Conservation (phyloP, 1,140 invertebrate species). For the Camponotus vicinus region DNA sequence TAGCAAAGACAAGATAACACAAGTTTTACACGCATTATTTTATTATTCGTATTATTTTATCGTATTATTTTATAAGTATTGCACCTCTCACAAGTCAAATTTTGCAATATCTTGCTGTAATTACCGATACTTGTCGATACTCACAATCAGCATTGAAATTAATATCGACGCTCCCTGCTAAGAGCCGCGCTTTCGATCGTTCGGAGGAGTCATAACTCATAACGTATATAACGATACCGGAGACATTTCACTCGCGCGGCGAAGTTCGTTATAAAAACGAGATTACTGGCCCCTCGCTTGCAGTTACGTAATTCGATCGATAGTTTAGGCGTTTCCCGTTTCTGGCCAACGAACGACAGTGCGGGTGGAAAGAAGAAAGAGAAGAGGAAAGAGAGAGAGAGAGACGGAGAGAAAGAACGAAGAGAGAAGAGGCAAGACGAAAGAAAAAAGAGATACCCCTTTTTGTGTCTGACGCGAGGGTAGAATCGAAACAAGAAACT, state of each 20-base stretch:
- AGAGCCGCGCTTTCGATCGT: slow-evolving; percentile 41
- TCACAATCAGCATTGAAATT: background rate
- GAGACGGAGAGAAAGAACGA: background rate
- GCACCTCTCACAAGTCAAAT: background rate
- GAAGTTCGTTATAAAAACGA: slow-evolving; percentile 76
- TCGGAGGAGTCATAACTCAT: slow-evolving; percentile 31
- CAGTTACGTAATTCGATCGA: slow-evolving; percentile 77
- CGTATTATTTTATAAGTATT: background rate
- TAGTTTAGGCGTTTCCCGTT: slow-evolving; percentile 75
- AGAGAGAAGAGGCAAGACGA: slow-evolving; percentile 2
- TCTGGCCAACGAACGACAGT: slow-evolving; percentile 66
- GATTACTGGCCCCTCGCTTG: slow-evolving; percentile 67
- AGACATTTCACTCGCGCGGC: slow-evolving; percentile 63
- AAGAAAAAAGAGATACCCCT: slow-evolving; percentile 36
- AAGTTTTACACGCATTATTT: background rate
- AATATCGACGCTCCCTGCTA: background rate
- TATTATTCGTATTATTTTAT: background rate
- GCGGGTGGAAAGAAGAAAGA: slow-evolving; percentile 43
- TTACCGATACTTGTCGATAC: slow-evolving; percentile 20
- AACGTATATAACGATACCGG: slow-evolving; percentile 45
- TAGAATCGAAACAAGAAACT: slow-evolving; percentile 57
- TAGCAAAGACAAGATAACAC: background rate
- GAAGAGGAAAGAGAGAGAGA: slow-evolving; percentile 15
- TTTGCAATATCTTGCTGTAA: background rate
- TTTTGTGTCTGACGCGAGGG: slow-evolving; percentile 53